Evolutionary conservation across 2,113 vertebrate species (phyloP), one percentile per base, ranked within the genome.

Genomic region (Phocoena sinus): DNA sequence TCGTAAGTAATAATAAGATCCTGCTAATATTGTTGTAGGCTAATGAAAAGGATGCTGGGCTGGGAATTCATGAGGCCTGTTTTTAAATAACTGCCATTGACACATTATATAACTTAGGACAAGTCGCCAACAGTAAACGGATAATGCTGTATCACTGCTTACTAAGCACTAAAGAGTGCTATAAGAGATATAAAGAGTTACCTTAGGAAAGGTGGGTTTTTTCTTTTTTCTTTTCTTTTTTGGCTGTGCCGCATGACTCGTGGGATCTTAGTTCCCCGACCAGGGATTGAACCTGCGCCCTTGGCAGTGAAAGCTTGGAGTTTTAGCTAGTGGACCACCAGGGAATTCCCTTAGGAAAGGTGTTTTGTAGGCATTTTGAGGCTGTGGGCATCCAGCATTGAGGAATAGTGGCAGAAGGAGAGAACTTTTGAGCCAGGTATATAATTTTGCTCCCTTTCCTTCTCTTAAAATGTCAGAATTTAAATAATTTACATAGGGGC

Each of bases 51-150:
- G n/a, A 38, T 87, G 15, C 65, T 89, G 68, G 71, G 53, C 25
- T 89, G 73, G 73, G 50, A 94, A 56, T 47, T 87, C 50, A 81
- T 18, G 31, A 95, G n/a, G 71, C 33, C 63, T 91, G 13, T 77
- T 94, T 87, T 56, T 56, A 74, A 83, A 80, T 87, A 94, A 83
- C 47, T 91, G 23, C 74, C 47, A 82, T 14, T 65, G 74, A 83
- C 15, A 92, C 14, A 73, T 96, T 92, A 73, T 94, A 17, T 96
- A 95, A 92, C 62, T 85, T 79, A 89, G 88, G 63, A 89, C n/a
- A 98, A 94, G 97, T 92, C 14, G 5, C 65, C 89, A 81, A 2
- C 26, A 28, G 47, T 94, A 79, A 88, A 87, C 56, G 96, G 87
- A 81, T 96, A 81, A 60, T 92, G 65, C 76, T 92, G 26, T 76